Evolutionary conservation across 2,797 vertebrate species (phyloP).

Genomic region (Schizothorax lantsangensis): DNA sequence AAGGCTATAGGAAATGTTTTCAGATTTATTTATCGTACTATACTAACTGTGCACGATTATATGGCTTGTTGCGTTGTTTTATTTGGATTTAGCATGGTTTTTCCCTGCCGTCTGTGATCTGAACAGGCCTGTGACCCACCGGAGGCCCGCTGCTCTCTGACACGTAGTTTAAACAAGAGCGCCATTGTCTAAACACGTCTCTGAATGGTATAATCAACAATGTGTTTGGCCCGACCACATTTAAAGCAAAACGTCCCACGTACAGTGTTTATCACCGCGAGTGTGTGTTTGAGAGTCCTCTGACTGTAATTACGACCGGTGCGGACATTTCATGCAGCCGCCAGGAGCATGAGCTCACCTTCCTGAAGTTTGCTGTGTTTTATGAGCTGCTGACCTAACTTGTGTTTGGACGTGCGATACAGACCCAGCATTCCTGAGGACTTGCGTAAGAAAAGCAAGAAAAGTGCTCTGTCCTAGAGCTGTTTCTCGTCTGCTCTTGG

Average conservation of each 20-base stretch:
- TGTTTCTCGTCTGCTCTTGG: neutral
- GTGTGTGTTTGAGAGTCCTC: neutral
- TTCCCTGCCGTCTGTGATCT: neutral
- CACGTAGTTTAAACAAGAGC: slow-evolving; percentile 17
- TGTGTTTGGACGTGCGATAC: slow-evolving; percentile 40
- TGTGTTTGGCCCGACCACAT: slow-evolving; percentile 48
- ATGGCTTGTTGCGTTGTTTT: neutral
- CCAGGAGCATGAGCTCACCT: slow-evolving; percentile 16
- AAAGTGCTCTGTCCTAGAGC: neutral
- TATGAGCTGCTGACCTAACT: slow-evolving; percentile 41
- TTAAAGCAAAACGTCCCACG: slow-evolving; percentile 27
- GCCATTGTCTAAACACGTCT: slow-evolving; percentile 40
- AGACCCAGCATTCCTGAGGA: slow-evolving; percentile 63
- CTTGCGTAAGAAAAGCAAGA: slow-evolving; percentile 29
- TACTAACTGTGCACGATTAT: neutral
- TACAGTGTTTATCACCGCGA: slow-evolving; percentile 21
- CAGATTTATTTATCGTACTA: neutral
- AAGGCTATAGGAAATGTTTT: neutral
- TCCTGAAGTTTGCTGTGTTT: slow-evolving; percentile 46
- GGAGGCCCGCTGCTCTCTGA: slow-evolving; percentile 3
- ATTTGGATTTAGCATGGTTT: neutral
- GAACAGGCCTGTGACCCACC: neutral
- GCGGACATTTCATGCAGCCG: slow-evolving; percentile 44
- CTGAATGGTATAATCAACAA: slow-evolving; percentile 46
- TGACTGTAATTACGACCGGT: slow-evolving; percentile 21